Conservation (phyloP, 2,113 vertebrate genomes). For the Campylomormyrus tamandua region DNA sequence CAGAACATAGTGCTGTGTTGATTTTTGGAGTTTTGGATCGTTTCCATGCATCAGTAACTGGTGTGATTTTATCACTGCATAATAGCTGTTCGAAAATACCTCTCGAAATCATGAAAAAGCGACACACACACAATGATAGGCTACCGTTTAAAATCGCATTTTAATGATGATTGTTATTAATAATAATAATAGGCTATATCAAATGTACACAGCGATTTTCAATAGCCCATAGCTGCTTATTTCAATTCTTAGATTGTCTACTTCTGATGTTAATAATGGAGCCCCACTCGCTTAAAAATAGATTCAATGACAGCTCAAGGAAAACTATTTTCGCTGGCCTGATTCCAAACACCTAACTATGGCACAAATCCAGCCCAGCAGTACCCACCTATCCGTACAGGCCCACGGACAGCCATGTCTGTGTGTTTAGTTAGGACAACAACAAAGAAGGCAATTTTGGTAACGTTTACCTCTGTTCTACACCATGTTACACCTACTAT, state of each 20-base stretch:
- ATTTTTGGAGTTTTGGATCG: background rate
- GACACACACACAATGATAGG: background rate
- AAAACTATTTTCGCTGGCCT: slow-evolving; percentile 14
- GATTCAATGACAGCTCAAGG: slow-evolving; percentile 13
- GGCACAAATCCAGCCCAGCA: background rate
- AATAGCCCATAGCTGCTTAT: background rate
- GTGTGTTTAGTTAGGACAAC: background rate
- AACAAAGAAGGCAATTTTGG: background rate
- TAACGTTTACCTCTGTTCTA: background rate
- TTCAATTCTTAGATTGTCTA: background rate
- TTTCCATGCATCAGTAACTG: background rate
- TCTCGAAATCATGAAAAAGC: background rate
- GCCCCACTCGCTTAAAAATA: background rate
- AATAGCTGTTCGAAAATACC: background rate
- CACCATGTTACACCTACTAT: background rate
- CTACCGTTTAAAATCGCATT: background rate
- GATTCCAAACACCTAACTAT: background rate
- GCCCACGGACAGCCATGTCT: background rate
- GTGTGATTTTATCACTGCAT: background rate
- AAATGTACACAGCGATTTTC: background rate
- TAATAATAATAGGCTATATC: background rate
- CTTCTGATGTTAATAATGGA: background rate
- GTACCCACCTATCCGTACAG: background rate
- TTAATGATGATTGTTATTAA: background rate
- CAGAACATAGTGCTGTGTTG: background rate